These are phyloP conservation scores for Eupithecia vulgata DNA, from an alignment of 2,888 invertebrate genomes.

Conservation along the genomic window DNA sequence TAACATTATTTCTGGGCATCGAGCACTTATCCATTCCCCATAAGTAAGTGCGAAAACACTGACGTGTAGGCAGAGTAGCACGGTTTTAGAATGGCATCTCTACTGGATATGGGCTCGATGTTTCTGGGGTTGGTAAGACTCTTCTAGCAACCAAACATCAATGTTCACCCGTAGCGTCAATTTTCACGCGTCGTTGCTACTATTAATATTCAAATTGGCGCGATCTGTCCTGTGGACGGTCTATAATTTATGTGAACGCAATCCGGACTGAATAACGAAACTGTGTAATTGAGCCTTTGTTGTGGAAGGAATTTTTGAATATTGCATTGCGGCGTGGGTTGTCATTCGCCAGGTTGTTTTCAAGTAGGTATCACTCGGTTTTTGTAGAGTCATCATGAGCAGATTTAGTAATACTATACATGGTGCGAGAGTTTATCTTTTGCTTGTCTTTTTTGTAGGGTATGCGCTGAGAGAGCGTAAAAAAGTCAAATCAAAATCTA, in stretches of 20 bases:
- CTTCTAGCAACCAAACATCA: conserved; percentile 46
- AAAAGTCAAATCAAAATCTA: too few species aligned
- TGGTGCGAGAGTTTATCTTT: neutral
- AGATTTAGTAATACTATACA: too few species aligned
- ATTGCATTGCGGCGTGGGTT: conserved; percentile 14
- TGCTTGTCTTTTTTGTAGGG: too few species aligned
- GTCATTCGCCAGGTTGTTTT: conserved; percentile 21
- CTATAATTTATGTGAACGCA: conserved; percentile 70
- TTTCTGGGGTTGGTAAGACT: conserved; percentile 21
- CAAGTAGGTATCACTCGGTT: neutral
- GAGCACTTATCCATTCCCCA: too few species aligned
- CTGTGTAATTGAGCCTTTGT: conserved; percentile 51
- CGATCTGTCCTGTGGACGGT: conserved; percentile 73
- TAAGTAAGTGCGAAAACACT: too few species aligned
- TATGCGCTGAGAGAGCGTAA: neutral
- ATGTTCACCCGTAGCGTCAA: conserved; percentile 58
- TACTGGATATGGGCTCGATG: too few species aligned
- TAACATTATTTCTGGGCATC: too few species aligned
- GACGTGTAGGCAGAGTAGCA: too few species aligned
- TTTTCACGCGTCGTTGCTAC: conserved; percentile 78
- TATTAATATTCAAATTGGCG: conserved; percentile 83
- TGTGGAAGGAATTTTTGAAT: conserved; percentile 35
- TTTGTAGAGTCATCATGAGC: conserved; percentile 1
- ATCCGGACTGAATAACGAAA: conserved; percentile 55
- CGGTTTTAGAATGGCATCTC: too few species aligned